Percentiles rank a stretch among this genome's conserved stretches.
Evolutionary conservation across 1,140 invertebrate genomes (phyloP).

Genomic region (Diprion similis): DNA sequence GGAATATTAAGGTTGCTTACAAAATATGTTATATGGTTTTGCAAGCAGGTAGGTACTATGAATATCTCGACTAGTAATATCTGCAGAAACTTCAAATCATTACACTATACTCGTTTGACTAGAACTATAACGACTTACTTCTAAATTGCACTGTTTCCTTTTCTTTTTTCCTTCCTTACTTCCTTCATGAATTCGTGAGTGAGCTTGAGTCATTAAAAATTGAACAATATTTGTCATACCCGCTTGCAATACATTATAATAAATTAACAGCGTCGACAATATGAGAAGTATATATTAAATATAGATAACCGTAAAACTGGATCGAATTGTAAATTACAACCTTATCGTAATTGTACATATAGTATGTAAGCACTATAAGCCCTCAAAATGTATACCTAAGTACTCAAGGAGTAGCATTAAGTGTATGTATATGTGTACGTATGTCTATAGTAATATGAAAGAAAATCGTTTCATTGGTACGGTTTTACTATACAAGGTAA

Average conservation of each 20-base stretch:
- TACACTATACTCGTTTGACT: slow-evolving; percentile 22
- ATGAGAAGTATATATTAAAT: too few relatives aligned
- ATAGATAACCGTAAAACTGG: too few relatives aligned
- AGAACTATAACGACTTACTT: slow-evolving; percentile 30
- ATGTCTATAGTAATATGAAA: neutral
- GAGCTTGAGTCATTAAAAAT: neutral
- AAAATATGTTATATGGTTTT: neutral
- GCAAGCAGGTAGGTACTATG: slow-evolving; percentile 33
- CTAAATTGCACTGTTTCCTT: slow-evolving; percentile 33
- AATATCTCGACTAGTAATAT: slow-evolving; percentile 34
- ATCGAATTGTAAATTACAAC: neutral
- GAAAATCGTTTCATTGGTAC: neutral
- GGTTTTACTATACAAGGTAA: neutral
- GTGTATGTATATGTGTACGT: too few relatives aligned
- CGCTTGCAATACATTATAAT: neutral
- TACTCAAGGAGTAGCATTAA: too few relatives aligned
- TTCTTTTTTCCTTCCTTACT: neutral
- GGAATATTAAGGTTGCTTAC: too few relatives aligned
- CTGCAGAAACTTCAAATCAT: slow-evolving; percentile 18
- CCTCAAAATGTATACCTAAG: too few relatives aligned
- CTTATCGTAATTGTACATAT: neutral
- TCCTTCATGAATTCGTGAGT: neutral
- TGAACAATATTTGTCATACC: neutral
- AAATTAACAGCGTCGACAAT: too few relatives aligned
- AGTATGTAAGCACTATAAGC: too few relatives aligned